Conservation (phyloP, 2,113 vertebrate species). For the Bucco capensis region DNA sequence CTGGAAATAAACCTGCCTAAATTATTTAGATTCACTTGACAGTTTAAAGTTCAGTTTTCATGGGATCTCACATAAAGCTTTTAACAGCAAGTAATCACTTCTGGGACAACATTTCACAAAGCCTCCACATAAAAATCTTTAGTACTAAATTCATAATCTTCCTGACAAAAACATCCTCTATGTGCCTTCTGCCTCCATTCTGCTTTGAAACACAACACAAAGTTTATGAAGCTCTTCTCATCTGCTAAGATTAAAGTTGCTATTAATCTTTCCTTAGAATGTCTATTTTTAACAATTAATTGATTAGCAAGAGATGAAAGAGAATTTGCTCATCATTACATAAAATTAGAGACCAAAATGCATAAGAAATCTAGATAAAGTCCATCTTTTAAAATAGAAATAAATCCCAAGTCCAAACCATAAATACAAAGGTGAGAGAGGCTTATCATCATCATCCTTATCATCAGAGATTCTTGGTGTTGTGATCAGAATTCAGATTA, state of each 20-base stretch:
- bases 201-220: not conserved
- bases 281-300: not conserved
- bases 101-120: constrained; percentile 24
- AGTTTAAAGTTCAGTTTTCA: constrained; percentile 38
- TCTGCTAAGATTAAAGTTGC: not conserved
- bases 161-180: not conserved
- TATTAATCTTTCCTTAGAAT: not conserved
- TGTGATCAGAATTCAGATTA: not conserved
- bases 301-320: not conserved
- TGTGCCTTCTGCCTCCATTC: not conserved
- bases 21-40: constrained; percentile 38
- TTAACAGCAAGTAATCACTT: constrained; percentile 30
- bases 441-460: no score
- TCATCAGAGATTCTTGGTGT: not conserved
- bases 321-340: no score
- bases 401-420: no score
- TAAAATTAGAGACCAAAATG: not conserved
- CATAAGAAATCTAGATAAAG: not conserved
- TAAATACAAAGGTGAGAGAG: no score
- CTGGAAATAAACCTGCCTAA: constrained; percentile 16
- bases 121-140: not conserved
- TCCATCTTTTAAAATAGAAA: not conserved
- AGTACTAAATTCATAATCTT: constrained; percentile 1
- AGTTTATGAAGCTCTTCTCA: not conserved
- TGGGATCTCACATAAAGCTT: constrained; percentile 14